Conservation (phyloP, 2,113 vertebrate genomes). For the Archilochus colubris region DNA sequence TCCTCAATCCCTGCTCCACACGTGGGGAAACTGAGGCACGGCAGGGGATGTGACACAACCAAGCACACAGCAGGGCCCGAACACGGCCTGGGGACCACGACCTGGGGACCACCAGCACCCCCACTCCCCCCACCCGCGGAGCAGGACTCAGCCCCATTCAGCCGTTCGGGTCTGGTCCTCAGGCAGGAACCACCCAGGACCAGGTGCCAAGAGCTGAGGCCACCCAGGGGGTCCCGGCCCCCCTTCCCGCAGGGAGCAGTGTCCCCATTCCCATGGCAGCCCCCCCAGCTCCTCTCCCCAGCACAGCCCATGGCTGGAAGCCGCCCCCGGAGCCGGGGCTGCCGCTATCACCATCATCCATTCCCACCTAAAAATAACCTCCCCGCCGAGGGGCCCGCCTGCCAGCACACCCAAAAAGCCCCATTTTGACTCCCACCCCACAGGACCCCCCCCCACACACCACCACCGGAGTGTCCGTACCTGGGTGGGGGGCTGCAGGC, state of each 20-base stretch:
- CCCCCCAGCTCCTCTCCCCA: background rate
- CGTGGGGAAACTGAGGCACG: background rate
- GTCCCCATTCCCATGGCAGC: background rate
- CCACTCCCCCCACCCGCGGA: background rate
- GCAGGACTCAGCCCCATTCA: background rate
- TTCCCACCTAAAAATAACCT: conserved; percentile 44
- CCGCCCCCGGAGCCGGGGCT: background rate
- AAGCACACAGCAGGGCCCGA: fast-evolving
- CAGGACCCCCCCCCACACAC: background rate
- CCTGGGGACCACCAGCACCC: fast-evolving
- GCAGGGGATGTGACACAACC: fast-evolving
- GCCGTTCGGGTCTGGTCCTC: fast-evolving
- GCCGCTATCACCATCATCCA: background rate
- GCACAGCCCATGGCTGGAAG: background rate
- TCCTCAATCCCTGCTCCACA: background rate
- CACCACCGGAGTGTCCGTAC: background rate
- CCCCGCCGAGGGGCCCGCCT: background rate
- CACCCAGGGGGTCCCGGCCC: background rate
- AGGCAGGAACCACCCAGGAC: fast-evolving
- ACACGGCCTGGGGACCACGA: background rate
- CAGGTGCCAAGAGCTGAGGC: background rate
- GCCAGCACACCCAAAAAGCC: background rate
- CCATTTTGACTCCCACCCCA: fast-evolving
- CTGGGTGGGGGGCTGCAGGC: background rate
- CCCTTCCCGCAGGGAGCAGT: background rate